phyloP scores from a whole-genome alignment of 2,797 vertebrate genomes.

The Gila robusta region DNA sequence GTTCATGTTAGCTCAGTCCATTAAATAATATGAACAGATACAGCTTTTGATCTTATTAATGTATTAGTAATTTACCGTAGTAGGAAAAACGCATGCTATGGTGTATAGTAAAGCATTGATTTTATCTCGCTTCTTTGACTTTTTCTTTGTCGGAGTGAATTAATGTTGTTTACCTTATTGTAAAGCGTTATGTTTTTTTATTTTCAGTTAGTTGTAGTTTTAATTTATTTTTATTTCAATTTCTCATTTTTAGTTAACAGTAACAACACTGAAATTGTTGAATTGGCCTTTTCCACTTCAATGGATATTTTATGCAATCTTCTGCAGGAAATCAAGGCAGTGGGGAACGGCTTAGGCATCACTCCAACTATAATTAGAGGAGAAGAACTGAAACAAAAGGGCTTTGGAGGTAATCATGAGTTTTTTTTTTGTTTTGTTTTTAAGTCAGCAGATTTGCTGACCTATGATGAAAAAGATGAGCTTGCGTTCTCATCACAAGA shows the following conservation, averaged over 20 bases:
- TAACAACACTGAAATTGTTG: neutral
- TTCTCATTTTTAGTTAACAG: neutral
- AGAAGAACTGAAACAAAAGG: slow-evolving; percentile 90
- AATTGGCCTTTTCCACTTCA: neutral
- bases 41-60: neutral
- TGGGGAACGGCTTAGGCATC: slow-evolving; percentile 90
- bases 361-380: slow-evolving; percentile 91
- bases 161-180: neutral
- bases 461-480: neutral
- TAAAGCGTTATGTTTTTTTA: neutral
- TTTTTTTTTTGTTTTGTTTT: slow-evolving; percentile 5
- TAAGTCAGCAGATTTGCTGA: neutral
- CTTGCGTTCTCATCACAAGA: slow-evolving; percentile 25
- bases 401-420: slow-evolving; percentile 91
- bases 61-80: neutral
- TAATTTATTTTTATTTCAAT: neutral
- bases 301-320: slow-evolving; percentile 16
- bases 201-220: neutral
- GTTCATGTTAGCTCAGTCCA: neutral
- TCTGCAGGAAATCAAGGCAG: slow-evolving; percentile 91
- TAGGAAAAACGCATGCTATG: too few species aligned
- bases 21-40: neutral
- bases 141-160: too few species aligned
- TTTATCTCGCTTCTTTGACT: too few species aligned
- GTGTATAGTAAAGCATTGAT: too few species aligned